Percentiles rank a stretch among this genome's conserved stretches.
phyloP scores from a whole-genome alignment of 2,888 invertebrate genomes.

The Drosophila subquinaria region DNA sequence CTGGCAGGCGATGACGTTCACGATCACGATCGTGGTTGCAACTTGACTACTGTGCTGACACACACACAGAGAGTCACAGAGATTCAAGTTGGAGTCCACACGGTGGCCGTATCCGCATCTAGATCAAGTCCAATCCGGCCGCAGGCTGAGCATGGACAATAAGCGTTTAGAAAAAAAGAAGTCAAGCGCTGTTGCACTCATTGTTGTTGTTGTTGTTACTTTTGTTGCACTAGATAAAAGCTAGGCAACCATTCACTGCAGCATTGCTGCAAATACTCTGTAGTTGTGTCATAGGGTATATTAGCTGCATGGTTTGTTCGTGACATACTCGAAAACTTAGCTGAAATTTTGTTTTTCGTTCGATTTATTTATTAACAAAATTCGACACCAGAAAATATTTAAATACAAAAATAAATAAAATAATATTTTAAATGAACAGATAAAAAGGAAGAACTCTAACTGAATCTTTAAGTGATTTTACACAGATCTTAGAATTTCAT shows the following conservation, averaged over 20 bases:
- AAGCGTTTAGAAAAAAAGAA: conserved; percentile 48
- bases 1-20: conserved; percentile 52
- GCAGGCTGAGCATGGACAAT: conserved; percentile 62
- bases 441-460: too few species aligned
- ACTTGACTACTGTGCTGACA: conserved; percentile 51
- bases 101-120: conserved; percentile 43
- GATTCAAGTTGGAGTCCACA: background rate
- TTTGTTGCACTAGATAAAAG: conserved; percentile 16
- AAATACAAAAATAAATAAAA: too few species aligned
- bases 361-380: too few species aligned
- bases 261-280: conserved; percentile 26
- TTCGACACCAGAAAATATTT: too few species aligned
- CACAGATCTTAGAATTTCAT: too few species aligned
- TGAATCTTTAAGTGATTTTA: too few species aligned
- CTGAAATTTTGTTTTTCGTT: background rate
- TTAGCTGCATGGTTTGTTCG: background rate
- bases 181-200: conserved; percentile 58
- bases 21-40: conserved; percentile 45
- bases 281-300: conserved; percentile 1
- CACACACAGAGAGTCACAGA: conserved; percentile 2
- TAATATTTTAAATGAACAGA: too few species aligned
- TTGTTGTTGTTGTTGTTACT: conserved; percentile 36
- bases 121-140: conserved; percentile 62
- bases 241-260: conserved; percentile 34
- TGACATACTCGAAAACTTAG: background rate